Base-by-base conservation (phyloP, 30 jellyfish, hydroid and myxozoan species). In the Aurelia coerulea region DNA sequence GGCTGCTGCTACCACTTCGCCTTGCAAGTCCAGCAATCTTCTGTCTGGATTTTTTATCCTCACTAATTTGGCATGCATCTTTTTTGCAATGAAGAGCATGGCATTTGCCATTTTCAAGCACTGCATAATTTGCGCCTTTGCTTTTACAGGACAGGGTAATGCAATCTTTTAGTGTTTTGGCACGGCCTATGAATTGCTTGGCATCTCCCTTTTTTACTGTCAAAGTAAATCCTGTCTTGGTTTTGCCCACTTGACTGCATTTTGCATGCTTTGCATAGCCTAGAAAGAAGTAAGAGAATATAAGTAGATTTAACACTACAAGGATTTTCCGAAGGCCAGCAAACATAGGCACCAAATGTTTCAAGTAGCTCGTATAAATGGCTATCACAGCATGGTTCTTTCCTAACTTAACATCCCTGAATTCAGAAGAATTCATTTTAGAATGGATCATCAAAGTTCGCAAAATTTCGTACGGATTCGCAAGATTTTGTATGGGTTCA, bases 21-120 rank as follows among this genome's bases (percentile, higher is more conserved):
- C 93, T 62, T 1, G 76, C 37, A 33, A 84, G 76, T 39, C 93
- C 88, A 5, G 65, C 88, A 64, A 84, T 73, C 17, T 62, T 74
- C 69, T 84, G 93, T 50, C 62, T 62, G 18, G 93, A 84, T 73
- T 84, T 84, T 9, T 51, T 74, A 84, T 84, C 93, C 65, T 63
- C 53, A 62, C 70, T 84, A 10, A 84, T 62, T 35, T 73, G 78
- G 76, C 93, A 84, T n/a, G 93, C 86, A 62, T 84, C 65, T 53
- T 84, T 84, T 68, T 74, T 84, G 88, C 93, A 84, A 37, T 32
- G 78, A 1, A 84, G 77, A 14, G 93, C 93, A 51, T 73, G 77
- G 75, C 93, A 84, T 35, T 73, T 74, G 37, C 88, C 88, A 37
- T 31, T 60, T 49, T 84, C 93, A 17, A 46, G 79, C 39, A 84